phyloP scores from a whole-genome alignment of 2,113 vertebrate species.

The Suncus etruscus region DNA sequence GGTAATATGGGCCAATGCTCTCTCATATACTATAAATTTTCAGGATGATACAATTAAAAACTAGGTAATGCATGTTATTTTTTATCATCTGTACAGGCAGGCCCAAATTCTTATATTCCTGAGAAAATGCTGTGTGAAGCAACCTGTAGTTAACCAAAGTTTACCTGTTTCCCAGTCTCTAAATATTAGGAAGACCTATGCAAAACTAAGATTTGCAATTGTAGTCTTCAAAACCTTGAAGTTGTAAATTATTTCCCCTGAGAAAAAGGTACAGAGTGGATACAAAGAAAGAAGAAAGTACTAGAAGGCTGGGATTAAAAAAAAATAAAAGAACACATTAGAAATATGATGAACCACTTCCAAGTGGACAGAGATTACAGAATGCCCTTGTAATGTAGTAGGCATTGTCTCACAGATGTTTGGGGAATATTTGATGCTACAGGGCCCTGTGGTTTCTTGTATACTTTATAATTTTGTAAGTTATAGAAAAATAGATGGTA shows the following conservation, averaged over 20 bases:
- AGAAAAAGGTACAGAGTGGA: neutral
- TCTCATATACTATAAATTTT: neutral
- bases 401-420: neutral
- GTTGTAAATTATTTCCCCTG: constrained; percentile 45
- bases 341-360: neutral
- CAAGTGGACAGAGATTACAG: neutral
- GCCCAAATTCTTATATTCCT: neutral
- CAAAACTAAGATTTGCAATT: constrained; percentile 32
- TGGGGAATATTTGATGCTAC: neutral
- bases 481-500: neutral
- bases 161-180: constrained; percentile 18
- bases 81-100: neutral
- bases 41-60: neutral
- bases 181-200: constrained; percentile 30
- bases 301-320: neutral
- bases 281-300: constrained; percentile 1
- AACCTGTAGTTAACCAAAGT: neutral
- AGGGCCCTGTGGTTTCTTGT: neutral
- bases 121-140: neutral
- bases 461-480: neutral
- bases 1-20: neutral
- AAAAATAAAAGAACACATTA: neutral
- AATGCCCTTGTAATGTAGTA: neutral
- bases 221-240: constrained; percentile 18
- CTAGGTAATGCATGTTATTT: neutral